Evolutionary conservation across 2,113 vertebrate genomes (phyloP).

Genomic region (Lophochroa leadbeateri): DNA sequence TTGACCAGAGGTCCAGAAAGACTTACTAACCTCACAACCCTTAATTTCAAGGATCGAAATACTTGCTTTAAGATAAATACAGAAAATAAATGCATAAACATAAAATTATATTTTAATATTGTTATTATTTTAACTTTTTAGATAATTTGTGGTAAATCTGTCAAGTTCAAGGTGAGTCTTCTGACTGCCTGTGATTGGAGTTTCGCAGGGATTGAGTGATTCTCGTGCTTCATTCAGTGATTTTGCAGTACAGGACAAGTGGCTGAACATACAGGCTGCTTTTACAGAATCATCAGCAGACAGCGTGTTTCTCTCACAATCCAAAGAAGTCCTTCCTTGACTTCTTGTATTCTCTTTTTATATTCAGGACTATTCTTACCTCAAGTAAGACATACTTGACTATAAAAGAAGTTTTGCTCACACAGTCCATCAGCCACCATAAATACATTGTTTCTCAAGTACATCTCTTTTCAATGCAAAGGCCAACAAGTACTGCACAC

Average conservation of each 20-base stretch:
- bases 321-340: neutral
- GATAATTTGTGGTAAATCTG: neutral
- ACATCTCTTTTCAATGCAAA: neutral
- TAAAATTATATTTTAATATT: neutral
- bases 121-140: neutral
- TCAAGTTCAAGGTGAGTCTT: neutral
- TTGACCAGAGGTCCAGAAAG: neutral
- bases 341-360: neutral
- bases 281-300: neutral
- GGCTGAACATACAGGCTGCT: neutral
- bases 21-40: neutral
- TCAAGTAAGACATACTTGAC: neutral
- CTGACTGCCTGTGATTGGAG: neutral
- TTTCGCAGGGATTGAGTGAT: neutral
- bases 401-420: neutral
- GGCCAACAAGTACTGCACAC: neutral
- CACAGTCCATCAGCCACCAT: neutral
- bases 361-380: neutral
- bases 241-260: neutral
- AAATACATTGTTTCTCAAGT: neutral
- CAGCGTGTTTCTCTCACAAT: neutral
- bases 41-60: neutral
- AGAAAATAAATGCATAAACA: neutral
- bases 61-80: neutral
- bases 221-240: neutral